Base-by-base conservation (phyloP, 2,888 invertebrate genomes). In the Schrankia costaestrigalis region DNA sequence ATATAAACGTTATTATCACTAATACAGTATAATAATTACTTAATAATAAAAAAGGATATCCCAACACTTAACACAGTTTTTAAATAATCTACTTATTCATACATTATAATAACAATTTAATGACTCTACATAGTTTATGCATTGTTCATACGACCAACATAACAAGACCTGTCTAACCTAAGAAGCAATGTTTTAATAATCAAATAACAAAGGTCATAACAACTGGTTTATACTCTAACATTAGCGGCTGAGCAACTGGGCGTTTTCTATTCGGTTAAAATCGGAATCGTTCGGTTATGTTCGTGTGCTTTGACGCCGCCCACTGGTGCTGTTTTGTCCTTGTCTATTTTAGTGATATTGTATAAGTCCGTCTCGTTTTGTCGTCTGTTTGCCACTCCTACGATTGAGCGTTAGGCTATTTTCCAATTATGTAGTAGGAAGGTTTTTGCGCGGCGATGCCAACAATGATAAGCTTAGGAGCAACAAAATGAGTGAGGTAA, bases 391-490 rank as follows among this genome's bases (percentile, higher is more conserved):
- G 76, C 79, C 77, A 71, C 84, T 63, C 85, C 84, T 77, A 80
- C 74, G 52, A 51, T 58, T 63, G 59, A 63, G 51, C 62, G 71
- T 72, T 76, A 72, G 75, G 71, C 66, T 73, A 72, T 80, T 81
- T 84, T 85, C 82, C 84, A 82, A 84, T 84, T 80, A 84, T 82
- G 79, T 75, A 74, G 70, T 72, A 60, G 69, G 56, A n/a, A 78
- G 81, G 80, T 85, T 85, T 86, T 83, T 80, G 79, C 76, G 57
- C 60, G 63, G 52, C 62, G 78, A 79, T 78, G 67, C 65, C 60
- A 56, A 47, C 61, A 62, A 59, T 75, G 80, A 81, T 84, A 82
- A 80, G 78, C 79, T 81, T 81, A 80, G 78, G 78, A 72, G 66
- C 63, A 65, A 66, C 46, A 58, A 29, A 48, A 50, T 45, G 50